phyloP scores from a whole-genome alignment of 2,797 vertebrate genomes.

The Staurois parvus region DNA sequence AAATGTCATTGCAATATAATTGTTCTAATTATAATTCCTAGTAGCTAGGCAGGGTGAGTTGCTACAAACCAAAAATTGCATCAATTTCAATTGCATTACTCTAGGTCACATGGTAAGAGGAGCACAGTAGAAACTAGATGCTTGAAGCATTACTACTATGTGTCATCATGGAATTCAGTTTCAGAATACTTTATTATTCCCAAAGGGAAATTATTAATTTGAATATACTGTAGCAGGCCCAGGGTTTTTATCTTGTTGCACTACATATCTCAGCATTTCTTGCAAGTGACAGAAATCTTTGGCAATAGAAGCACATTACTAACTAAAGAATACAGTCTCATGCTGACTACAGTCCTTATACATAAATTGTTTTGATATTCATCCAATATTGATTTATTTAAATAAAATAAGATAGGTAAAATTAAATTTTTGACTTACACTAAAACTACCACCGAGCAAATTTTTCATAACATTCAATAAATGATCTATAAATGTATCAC shows the following conservation, averaged over 20 bases:
- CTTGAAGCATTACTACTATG: background rate
- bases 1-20: slow-evolving; percentile 65
- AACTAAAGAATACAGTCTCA: background rate
- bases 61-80: slow-evolving; percentile 67
- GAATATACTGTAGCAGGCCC: no score
- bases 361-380: no score
- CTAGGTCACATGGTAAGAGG: slow-evolving; percentile 53
- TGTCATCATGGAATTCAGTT: background rate
- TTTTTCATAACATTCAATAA: no score
- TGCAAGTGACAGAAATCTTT: background rate
- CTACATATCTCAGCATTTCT: background rate
- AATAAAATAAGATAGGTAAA: no score
- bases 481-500: no score
- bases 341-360: no score
- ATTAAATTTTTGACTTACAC: no score
- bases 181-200: no score
- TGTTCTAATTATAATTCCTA: slow-evolving; percentile 66
- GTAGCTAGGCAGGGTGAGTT: slow-evolving; percentile 63
- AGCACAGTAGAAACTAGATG: background rate
- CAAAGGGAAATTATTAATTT: no score
- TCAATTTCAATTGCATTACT: slow-evolving; percentile 56
- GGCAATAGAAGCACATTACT: background rate
- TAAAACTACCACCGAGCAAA: no score
- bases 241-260: background rate
- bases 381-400: no score